These are phyloP conservation scores for Motacilla tschutschensis DNA, from an alignment of 2,113 vertebrate genomes.

Conservation along the genomic window DNA sequence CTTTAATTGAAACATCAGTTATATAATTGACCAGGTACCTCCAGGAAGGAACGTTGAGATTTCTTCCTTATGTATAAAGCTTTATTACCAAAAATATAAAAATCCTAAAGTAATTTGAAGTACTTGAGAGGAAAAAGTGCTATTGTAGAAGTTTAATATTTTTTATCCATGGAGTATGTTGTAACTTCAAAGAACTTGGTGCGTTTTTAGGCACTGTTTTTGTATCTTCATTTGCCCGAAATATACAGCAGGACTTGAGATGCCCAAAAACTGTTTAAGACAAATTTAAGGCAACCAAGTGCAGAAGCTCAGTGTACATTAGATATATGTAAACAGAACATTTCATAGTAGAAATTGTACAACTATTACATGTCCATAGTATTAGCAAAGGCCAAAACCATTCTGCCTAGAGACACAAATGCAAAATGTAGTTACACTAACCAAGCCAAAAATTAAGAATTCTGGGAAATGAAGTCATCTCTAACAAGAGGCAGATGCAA, in stretches of 20 bases:
- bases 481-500: background rate
- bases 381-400: conserved; percentile 22
- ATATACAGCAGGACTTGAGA: conserved; percentile 43
- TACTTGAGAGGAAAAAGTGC: conserved; percentile 35
- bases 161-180: conserved; percentile 14
- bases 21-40: conserved; percentile 42
- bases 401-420: conserved; percentile 15
- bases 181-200: conserved; percentile 28
- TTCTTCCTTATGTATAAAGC: conserved; percentile 45
- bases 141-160: conserved; percentile 25
- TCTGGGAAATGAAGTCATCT: background rate
- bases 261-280: conserved; percentile 44
- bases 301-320: conserved; percentile 55
- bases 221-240: conserved; percentile 40
- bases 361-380: background rate
- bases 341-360: conserved; percentile 54
- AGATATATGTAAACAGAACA: conserved; percentile 32
- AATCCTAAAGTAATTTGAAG: conserved; percentile 27
- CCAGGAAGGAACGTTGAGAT: background rate
- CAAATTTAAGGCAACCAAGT: conserved; percentile 71
- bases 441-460: background rate
- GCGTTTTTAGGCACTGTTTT: conserved; percentile 58
- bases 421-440: background rate
- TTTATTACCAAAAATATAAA: conserved; percentile 59
- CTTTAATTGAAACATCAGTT: background rate